Evolutionary conservation across 2,888 invertebrate genomes (phyloP), one percentile per base, ranked within the genome.

Genomic region (Tachina grossa): DNA sequence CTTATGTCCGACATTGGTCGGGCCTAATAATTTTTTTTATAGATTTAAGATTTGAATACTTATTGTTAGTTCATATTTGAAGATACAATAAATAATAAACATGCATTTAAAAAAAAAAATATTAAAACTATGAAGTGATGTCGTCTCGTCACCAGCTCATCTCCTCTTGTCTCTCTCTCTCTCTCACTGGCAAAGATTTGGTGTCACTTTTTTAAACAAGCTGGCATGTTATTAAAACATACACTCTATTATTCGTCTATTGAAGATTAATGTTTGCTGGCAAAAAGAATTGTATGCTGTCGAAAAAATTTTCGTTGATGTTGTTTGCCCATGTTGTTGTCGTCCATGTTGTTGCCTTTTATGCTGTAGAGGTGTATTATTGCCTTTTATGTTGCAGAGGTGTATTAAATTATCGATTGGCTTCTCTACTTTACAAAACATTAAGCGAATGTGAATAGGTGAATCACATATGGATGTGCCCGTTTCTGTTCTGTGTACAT

Each of bases 301-400:
- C 65, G 59, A 57, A 77, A 57, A 77, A 69, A 63, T 47, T 53
- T 47, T 47, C 61, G 14, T 61, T 59, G 63, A 82, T 66, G 57
- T 71, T 72, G 72, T 71, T 53, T 55, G 66, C 11, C 47, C 71
- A 53, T 63, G 55, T 57, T 69, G 47, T 57, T 59, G 57, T 19
- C 19, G 55, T 9, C 66, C 14, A 61, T 74, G 39, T 75, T 81
- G 5, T 75, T 69, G 53, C 63, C 75, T 69, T 78, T 72, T 83
- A 66, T 66, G 65, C 39, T 69, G 69, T 75, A 55, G 22, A 59
- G 49, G 51, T 76, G 31, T 74, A 39, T 75, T 81, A 3, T 75
- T 69, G 47, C 63, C 75, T 69, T 78, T 72, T 83, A 66, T 59
- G 65, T 51, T 75, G 63, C 79, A 49, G 22, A 59, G 39, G 55